Base-by-base conservation (phyloP, 2,888 invertebrate genomes). In the Coecobrya sp. region DNA sequence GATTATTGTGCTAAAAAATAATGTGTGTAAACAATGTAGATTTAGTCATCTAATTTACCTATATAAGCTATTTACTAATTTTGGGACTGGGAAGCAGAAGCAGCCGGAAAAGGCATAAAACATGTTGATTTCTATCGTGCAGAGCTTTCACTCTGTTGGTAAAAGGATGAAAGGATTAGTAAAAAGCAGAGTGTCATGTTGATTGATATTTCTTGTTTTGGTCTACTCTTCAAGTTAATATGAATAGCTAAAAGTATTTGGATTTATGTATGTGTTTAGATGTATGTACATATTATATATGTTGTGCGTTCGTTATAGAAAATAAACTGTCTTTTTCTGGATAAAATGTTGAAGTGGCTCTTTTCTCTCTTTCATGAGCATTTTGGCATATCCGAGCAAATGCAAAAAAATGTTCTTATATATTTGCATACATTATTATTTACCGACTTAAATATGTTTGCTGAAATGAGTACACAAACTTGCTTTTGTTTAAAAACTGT, bases 121-220 rank as follows among this genome's bases (percentile, higher is more conserved):
- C 73, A 85, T 91, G 86, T 91, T 86, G 91, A 86, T 86, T 86
- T 68, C 87, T 79, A 91, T 42, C 52, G 86, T 49, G 86, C 90
- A 86, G 91, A 91, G 91, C 91, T 91, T 91, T 91, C 91, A 86
- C 91, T 65, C 59, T 62, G 91, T 55, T n/a, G 25, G 59, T 30
- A 59, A 36, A 76, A 91, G 86, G 11, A 49, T 49, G 49, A 49
- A 49, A 49, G 90, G 85, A 90, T 49, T 85, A 82, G 70, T 68
- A 19, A 10, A 49, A 49, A 86, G 36, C 36, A 36, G 13, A 86
- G 70, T 36, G 62, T 88, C 59, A 73, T 76, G 91, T 49, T 42
- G 86, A 86, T 79, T 76, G 73, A 55, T 13, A 7, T 42, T n/a
- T n/a, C n/a, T n/a, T n/a, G n/a, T n/a, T n/a, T n/a, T n/a, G n/a